Percentiles rank a stretch among this genome's conserved stretches.
Conservation (phyloP, 2,888 invertebrate species). For the Drosophila nr. perissopoda region DNA sequence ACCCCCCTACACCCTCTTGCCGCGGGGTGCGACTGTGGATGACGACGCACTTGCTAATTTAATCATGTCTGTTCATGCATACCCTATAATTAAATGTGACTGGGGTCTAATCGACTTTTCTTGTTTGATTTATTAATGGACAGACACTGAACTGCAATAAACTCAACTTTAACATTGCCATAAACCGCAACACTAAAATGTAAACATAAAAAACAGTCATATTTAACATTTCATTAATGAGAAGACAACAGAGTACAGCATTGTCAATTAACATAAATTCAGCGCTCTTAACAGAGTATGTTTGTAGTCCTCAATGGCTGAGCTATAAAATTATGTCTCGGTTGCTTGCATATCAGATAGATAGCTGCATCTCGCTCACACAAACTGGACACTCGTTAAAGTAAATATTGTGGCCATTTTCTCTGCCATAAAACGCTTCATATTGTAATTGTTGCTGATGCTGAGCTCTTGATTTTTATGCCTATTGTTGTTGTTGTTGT, state of each 20-base stretch:
- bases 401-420: constrained; percentile 61
- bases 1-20: background rate
- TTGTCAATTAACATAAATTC: background rate
- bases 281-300: constrained; percentile 14
- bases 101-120: background rate
- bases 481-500: constrained; percentile 30
- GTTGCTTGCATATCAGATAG: background rate
- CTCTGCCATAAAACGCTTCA: constrained; percentile 49
- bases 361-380: constrained; percentile 6
- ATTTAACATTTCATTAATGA: background rate
- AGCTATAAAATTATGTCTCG: constrained; percentile 2
- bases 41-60: constrained; percentile 72
- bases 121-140: background rate
- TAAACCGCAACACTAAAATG: background rate
- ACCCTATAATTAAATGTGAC: constrained; percentile 35
- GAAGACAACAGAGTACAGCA: background rate
- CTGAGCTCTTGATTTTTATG: constrained; percentile 41
- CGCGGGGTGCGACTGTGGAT: constrained; percentile 2
- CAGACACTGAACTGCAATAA: background rate
- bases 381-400: constrained; percentile 65
- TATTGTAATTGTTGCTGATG: constrained; percentile 51
- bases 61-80: constrained; percentile 49
- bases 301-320: constrained; percentile 7
- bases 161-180: background rate
- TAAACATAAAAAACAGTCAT: background rate